Conservation (phyloP, 1,140 invertebrate species). For the Drosophila erecta region DNA sequence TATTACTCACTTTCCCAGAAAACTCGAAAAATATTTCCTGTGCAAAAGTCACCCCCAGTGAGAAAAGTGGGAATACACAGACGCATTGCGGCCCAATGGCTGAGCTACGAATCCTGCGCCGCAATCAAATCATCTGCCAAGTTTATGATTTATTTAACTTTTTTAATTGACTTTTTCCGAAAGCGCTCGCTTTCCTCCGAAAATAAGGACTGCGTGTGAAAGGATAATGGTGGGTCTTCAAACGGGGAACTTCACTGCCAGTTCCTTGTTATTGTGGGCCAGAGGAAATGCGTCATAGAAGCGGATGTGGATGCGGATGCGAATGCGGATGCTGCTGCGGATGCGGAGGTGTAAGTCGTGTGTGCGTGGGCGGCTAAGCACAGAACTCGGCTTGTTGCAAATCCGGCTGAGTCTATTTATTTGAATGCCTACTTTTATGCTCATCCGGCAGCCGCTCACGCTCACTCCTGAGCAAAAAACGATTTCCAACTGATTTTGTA, state of each 20-base stretch:
- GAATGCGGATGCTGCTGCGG: conserved; percentile 30
- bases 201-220: conserved; percentile 72
- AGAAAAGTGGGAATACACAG: conserved; percentile 22
- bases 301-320: conserved; percentile 52
- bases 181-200: conserved; percentile 25
- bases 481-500: conserved; percentile 9
- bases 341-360: conserved; percentile 49
- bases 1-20: too few relatives aligned
- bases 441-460: conserved; percentile 62
- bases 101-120: conserved; percentile 65
- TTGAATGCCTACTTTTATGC: conserved; percentile 78
- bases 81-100: conserved; percentile 58
- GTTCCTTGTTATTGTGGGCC: conserved; percentile 14
- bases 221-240: conserved; percentile 80
- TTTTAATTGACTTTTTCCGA: conserved; percentile 85
- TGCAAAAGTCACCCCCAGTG: conserved; percentile 13
- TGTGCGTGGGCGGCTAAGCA: conserved; percentile 22
- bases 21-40: not conserved
- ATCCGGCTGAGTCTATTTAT: conserved; percentile 79
- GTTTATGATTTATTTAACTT: conserved; percentile 85
- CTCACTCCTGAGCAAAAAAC: conserved; percentile 25
- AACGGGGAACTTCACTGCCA: conserved; percentile 71
- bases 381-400: conserved; percentile 56
- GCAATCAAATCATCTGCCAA: conserved; percentile 84
- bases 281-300: conserved; percentile 69